phyloP scores from a whole-genome alignment of 2,797 vertebrate species.

The Bryconaethiops microstoma region DNA sequence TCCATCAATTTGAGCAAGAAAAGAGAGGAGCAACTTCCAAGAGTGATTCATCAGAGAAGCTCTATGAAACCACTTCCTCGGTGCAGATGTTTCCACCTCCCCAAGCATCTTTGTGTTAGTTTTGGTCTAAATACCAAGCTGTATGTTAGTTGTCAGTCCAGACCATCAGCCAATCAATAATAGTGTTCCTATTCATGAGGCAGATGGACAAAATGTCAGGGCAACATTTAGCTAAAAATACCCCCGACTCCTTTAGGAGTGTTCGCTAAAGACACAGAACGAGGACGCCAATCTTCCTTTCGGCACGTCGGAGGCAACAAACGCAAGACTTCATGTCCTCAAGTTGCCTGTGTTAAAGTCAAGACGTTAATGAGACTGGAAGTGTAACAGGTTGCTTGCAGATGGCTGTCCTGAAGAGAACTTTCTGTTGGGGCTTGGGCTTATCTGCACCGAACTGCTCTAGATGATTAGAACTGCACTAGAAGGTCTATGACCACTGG shows the following conservation, averaged over 20 bases:
- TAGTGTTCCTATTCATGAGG: conserved; percentile 2
- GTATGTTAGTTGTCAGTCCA: conserved; percentile 2
- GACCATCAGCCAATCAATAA: not conserved
- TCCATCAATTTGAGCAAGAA: not conserved
- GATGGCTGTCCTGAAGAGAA: conserved; percentile 6
- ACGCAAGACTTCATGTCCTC: not conserved
- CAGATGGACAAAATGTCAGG: conserved; percentile 8
- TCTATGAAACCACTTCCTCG: not conserved
- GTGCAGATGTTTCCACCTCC: not conserved
- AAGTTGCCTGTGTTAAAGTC: not conserved
- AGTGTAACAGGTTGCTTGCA: conserved; percentile 9
- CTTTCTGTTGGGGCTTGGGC: conserved; percentile 17
- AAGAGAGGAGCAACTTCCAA: not conserved
- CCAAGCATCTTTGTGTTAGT: too few species aligned
- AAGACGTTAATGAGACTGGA: conserved; percentile 19
- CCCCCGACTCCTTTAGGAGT: not conserved
- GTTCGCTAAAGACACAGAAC: conserved; percentile 8
- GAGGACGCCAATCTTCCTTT: conserved; percentile 18
- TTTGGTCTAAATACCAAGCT: conserved; percentile 1
- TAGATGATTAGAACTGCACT: not conserved
- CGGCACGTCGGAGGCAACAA: not conserved
- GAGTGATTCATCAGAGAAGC: not conserved
- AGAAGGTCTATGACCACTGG: not conserved
- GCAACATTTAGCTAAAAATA: conserved; percentile 33
- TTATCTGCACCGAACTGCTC: not conserved